Evolutionary conservation across 2,113 vertebrate species (phyloP).

Genomic region (Tragelaphus scriptus): DNA sequence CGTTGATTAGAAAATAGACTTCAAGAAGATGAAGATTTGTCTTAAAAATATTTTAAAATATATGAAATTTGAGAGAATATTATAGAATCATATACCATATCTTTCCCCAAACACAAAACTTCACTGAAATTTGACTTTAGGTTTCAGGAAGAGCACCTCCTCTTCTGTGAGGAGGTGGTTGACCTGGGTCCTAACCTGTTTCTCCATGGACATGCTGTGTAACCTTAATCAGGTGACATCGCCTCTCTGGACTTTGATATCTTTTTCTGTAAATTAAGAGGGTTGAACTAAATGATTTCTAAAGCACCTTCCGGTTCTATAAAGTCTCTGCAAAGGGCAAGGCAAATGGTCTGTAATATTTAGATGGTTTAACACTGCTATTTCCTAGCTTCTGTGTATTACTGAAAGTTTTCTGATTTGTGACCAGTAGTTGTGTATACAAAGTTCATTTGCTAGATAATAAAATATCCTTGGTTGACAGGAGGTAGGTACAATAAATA

Average conservation of each 20-base stretch:
- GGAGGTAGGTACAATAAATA: slow-evolving; percentile 10
- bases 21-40: neutral
- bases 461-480: neutral
- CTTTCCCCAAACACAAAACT: neutral
- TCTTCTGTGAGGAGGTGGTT: neutral
- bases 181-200: neutral
- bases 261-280: neutral
- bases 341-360: neutral
- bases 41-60: neutral
- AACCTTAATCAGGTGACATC: neutral
- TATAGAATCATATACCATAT: neutral
- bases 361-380: neutral
- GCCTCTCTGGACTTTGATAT: neutral
- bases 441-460: slow-evolving; percentile 16
- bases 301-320: neutral
- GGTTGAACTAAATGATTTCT: neutral
- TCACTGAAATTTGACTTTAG: slow-evolving; percentile 1
- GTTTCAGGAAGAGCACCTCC: neutral
- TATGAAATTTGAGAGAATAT: neutral
- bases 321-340: neutral
- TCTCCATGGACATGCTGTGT: neutral
- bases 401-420: slow-evolving; percentile 23
- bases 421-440: neutral
- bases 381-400: neutral
- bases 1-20: neutral